phyloP scores from a whole-genome alignment of 64 coral and sea anemone genomes.

The Montipora sp. region DNA sequence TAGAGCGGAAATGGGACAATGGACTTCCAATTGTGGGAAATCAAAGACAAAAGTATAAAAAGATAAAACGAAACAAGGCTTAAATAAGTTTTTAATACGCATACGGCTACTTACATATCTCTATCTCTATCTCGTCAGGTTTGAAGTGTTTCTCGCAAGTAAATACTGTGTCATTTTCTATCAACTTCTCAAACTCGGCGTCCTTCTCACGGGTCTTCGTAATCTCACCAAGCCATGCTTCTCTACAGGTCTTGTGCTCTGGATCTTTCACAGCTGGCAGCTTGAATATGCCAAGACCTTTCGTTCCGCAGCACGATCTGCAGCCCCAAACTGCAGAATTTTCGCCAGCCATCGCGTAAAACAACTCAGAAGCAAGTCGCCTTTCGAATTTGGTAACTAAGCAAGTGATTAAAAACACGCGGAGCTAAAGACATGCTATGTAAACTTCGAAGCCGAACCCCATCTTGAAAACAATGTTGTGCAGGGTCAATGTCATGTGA shows the following conservation, averaged over 20 bases:
- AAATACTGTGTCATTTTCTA: slow-evolving; percentile 25
- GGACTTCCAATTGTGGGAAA: too few relatives aligned
- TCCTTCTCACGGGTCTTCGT: slow-evolving; percentile 35
- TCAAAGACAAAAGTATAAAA: too few relatives aligned
- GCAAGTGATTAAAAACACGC: slow-evolving; percentile 12
- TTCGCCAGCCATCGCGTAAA: background rate
- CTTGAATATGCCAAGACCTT: too few relatives aligned
- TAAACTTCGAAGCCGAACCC: background rate
- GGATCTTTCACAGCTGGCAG: background rate
- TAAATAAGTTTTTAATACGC: background rate
- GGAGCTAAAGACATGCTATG: background rate
- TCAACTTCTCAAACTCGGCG: slow-evolving; percentile 5
- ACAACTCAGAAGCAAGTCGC: background rate
- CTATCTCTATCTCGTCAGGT: slow-evolving; percentile 37
- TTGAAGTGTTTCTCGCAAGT: slow-evolving; percentile 57
- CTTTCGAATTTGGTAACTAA: background rate
- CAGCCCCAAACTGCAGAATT: slow-evolving; percentile 41
- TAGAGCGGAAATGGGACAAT: too few relatives aligned
- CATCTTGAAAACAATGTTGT: background rate
- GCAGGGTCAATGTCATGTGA: too few relatives aligned
- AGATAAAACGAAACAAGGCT: too few relatives aligned
- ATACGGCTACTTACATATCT: slow-evolving; percentile 28
- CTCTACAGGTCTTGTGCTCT: slow-evolving; percentile 5
- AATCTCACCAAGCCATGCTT: slow-evolving; percentile 24
- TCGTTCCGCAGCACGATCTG: slow-evolving; percentile 24